These are phyloP conservation scores for Cybosia mesomella DNA, from an alignment of 2,888 invertebrate species.

Conservation along the genomic window DNA sequence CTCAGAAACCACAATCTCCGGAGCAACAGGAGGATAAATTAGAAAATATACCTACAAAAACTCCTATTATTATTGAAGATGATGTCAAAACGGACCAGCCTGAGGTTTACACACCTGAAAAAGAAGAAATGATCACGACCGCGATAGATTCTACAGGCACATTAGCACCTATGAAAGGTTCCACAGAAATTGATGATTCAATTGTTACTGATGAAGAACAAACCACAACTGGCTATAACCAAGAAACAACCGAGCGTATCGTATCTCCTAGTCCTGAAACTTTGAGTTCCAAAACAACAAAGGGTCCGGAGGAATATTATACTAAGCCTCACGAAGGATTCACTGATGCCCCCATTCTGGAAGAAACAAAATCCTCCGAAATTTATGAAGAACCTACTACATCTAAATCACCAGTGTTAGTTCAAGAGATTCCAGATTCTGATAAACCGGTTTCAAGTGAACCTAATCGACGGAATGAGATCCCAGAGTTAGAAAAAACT, in stretches of 20 bases:
- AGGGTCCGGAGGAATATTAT: conserved; percentile 1
- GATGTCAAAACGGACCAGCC: conserved; percentile 24
- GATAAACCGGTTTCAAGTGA: conserved; percentile 10
- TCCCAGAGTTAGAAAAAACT: conserved; percentile 25
- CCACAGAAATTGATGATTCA: conserved; percentile 39
- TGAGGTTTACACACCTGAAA: conserved; percentile 23
- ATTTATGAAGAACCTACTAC: conserved; percentile 1
- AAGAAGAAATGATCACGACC: conserved; percentile 30
- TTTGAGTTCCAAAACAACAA: conserved; percentile 27
- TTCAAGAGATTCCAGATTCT: conserved; percentile 22
- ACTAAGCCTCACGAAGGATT: conserved; percentile 7
- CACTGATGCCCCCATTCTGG: conserved; percentile 4
- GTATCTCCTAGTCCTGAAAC: conserved; percentile 18
- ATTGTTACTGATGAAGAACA: conserved; percentile 30
- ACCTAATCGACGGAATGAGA: conserved; percentile 17
- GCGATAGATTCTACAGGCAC: conserved; percentile 27
- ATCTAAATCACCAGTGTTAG: conserved; percentile 20
- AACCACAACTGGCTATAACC: conserved; percentile 31
- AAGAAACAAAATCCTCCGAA: not conserved
- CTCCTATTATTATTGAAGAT: conserved; percentile 19
- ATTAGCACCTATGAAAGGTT: conserved; percentile 28
- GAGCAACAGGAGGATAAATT: conserved; percentile 18
- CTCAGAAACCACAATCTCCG: conserved; percentile 12
- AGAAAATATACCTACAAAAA: conserved; percentile 18
- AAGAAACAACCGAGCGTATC: conserved; percentile 28